phyloP scores from a whole-genome alignment of 2,888 invertebrate species.

The Crossocerus cetratus region DNA sequence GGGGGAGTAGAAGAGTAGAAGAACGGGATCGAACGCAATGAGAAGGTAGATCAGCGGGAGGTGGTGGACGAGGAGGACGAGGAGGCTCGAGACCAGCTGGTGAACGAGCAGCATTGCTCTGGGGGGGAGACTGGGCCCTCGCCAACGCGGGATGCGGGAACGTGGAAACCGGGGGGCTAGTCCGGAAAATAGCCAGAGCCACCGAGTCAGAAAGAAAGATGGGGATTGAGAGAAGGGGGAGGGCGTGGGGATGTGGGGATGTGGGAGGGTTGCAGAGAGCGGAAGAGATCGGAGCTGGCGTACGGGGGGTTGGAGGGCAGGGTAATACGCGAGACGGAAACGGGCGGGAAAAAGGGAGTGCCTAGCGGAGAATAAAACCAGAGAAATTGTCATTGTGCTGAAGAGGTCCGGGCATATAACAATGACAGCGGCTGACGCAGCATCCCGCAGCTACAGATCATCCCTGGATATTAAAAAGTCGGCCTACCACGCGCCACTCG shows the following conservation, averaged over 20 bases:
- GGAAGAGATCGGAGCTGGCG: slow-evolving; percentile 20
- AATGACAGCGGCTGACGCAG: slow-evolving; percentile 77
- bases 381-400: slow-evolving; percentile 77
- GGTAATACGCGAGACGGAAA: slow-evolving; percentile 63
- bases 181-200: slow-evolving; percentile 23
- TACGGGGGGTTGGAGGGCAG: slow-evolving; percentile 32
- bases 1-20: background rate
- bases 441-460: slow-evolving; percentile 75
- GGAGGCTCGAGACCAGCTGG: slow-evolving; percentile 12
- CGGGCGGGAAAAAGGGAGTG: slow-evolving; percentile 67
- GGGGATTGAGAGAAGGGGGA: background rate
- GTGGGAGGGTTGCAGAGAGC: slow-evolving; percentile 19
- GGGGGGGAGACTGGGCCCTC: background rate
- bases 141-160: background rate
- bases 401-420: slow-evolving; percentile 75
- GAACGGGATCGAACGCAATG: slow-evolving; percentile 4
- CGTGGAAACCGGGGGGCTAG: slow-evolving; percentile 16
- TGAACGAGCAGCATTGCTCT: slow-evolving; percentile 5
- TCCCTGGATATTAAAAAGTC: slow-evolving; percentile 77
- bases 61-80: slow-evolving; percentile 24
- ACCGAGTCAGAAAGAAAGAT: background rate
- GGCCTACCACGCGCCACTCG: slow-evolving; percentile 61
- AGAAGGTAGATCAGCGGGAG: slow-evolving; percentile 15
- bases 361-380: slow-evolving; percentile 74
- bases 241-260: too few species aligned